These are phyloP conservation scores for Idaea straminata DNA, from an alignment of 2,888 invertebrate species.

Conservation along the genomic window DNA sequence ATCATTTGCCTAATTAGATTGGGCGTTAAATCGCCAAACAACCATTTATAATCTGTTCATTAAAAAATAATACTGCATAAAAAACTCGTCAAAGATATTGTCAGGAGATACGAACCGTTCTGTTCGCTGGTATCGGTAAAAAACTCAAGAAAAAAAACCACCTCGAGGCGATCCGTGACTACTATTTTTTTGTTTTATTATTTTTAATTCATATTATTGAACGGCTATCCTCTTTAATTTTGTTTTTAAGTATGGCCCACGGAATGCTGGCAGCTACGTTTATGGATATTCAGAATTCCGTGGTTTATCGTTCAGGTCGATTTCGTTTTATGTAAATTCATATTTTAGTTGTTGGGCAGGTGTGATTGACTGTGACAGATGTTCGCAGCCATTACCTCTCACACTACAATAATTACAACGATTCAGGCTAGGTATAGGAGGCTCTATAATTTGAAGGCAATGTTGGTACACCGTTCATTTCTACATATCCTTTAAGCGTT, in stretches of 20 bases:
- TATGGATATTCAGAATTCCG: constrained; percentile 78
- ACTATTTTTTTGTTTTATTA: constrained; percentile 78
- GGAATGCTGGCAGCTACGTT: constrained; percentile 78
- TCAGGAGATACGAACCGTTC: constrained; percentile 71
- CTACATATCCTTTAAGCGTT: not conserved
- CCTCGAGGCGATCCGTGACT: constrained; percentile 80
- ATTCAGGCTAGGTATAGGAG: not conserved
- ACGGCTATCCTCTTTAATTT: constrained; percentile 80
- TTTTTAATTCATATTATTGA: constrained; percentile 81
- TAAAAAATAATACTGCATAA: constrained; percentile 78
- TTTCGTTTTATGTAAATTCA: constrained; percentile 75
- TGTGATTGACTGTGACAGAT: constrained; percentile 70
- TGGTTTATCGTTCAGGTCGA: constrained; percentile 66
- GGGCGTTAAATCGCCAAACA: constrained; percentile 80
- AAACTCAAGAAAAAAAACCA: constrained; percentile 62
- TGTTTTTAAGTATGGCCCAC: constrained; percentile 79
- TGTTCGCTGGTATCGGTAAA: constrained; percentile 73
- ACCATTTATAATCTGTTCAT: constrained; percentile 79
- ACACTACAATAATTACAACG: not conserved
- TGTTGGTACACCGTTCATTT: not conserved
- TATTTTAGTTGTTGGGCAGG: constrained; percentile 39
- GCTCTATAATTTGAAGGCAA: not conserved
- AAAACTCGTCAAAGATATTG: constrained; percentile 80
- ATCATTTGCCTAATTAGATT: constrained; percentile 80
- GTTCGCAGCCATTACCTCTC: constrained; percentile 30